Conservation (phyloP, 2,113 vertebrate species). For the Ploceus nigricollis region DNA sequence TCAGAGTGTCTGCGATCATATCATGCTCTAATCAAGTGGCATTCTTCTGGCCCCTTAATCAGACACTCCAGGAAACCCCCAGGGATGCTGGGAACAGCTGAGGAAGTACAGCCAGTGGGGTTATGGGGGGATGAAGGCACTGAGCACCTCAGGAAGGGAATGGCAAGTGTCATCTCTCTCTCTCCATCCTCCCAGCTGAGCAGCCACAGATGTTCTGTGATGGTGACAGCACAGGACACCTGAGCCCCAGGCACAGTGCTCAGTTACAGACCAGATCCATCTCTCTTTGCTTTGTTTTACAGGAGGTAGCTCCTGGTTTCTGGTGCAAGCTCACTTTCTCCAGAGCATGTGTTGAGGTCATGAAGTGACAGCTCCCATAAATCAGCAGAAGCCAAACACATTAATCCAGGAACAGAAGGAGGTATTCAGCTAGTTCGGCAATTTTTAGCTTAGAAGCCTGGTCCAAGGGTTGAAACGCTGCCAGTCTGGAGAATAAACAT, state of each 20-base stretch:
- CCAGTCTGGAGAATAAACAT: not conserved
- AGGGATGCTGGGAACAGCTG: not conserved
- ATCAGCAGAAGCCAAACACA: not conserved
- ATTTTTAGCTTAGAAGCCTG: not conserved
- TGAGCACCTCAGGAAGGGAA: not conserved
- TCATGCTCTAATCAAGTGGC: not conserved
- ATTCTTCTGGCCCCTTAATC: not conserved
- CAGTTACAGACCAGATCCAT: not conserved
- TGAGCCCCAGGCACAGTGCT: not conserved
- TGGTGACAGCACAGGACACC: not conserved
- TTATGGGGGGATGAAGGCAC: not conserved
- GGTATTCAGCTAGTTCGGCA: not conserved
- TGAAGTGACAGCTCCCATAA: not conserved
- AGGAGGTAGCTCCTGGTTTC: not conserved
- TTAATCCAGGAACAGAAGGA: not conserved
- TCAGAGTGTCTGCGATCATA: not conserved
- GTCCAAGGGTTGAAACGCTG: not conserved
- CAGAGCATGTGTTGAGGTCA: not conserved
- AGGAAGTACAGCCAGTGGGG: not conserved
- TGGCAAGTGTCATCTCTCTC: not conserved
- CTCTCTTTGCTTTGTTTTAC: not conserved
- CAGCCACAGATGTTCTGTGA: not conserved
- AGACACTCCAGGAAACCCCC: not conserved
- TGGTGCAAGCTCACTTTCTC: not conserved
- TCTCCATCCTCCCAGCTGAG: not conserved